Conservation (phyloP, 2,888 invertebrate genomes). For the Temnothorax rugatulus region DNA sequence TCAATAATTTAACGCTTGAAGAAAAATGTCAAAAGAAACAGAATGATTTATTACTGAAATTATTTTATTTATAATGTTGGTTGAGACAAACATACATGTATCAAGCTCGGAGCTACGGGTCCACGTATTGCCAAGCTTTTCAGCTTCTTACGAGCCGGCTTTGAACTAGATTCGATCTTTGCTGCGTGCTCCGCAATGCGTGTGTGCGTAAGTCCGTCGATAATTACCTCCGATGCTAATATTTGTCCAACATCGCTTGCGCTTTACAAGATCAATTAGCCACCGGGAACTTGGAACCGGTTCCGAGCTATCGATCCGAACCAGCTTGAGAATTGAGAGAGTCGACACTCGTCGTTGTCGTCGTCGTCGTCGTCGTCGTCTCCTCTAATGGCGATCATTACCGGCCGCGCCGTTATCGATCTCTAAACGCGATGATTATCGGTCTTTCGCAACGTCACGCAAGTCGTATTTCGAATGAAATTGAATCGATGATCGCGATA, state of each 20-base stretch:
- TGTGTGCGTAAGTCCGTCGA: conserved; percentile 23
- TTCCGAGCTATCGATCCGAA: conserved; percentile 49
- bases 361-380: conserved; percentile 24
- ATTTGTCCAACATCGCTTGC: conserved; percentile 53
- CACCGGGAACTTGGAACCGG: conserved; percentile 55
- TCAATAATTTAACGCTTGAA: not conserved
- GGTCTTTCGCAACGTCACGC: conserved; percentile 50
- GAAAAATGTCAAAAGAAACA: not conserved
- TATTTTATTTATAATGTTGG: not conserved
- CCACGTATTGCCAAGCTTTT: not conserved
- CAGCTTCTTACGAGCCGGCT: conserved; percentile 1
- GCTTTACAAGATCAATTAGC: conserved; percentile 57
- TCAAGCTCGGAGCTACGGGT: not conserved
- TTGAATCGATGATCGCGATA: conserved; percentile 54
- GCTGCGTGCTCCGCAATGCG: conserved; percentile 17
- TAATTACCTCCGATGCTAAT: conserved; percentile 57
- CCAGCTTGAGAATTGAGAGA: conserved; percentile 47
- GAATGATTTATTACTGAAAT: not conserved
- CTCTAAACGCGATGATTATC: conserved; percentile 57
- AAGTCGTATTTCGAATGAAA: conserved; percentile 51
- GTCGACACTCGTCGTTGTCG: conserved; percentile 29
- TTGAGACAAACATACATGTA: not conserved
- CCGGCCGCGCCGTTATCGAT: conserved; percentile 52
- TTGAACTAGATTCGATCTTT: conserved; percentile 31
- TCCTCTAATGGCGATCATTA: conserved; percentile 54